Base-by-base conservation (phyloP, 1,140 invertebrate species). In the Tetragnatha versicolor region DNA sequence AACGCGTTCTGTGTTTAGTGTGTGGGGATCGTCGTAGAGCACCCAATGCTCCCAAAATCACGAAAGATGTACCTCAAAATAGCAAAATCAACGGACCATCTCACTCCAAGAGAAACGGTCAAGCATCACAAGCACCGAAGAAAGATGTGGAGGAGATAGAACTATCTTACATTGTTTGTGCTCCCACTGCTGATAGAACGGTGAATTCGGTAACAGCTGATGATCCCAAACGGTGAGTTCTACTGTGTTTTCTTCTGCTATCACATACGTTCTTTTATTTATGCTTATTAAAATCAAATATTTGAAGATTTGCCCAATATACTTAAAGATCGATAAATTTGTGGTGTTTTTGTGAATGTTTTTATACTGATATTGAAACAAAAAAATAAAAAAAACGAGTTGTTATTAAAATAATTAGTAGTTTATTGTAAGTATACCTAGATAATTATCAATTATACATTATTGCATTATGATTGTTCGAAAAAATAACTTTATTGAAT, bases 1-100 rank as follows among this genome's bases (percentile, higher is more conserved):
- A 94, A 85, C 90, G 89, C 85, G 85, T 89, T 79, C 90, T 89
- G 86, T 96, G 94, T 87, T 89, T 91, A 86, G 91, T 91, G 88
- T 95, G 93, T 88, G 92, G 91, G 45, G 61, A 72, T 51, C 49
- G 51, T 25, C 75, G 77, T 45, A 60, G 79, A 69, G 51, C 51
- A 10, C 14, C 29, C 3, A 53, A 7, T 14, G 42, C 37, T 33
- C 66, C 66, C 12, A 65, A 73, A 53, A 7, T 73, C 22, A 42
- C 60, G 33, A 45, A 33, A 33, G 51, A 73, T 45, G 60, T 58
- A 60, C 53, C 69, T 12, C 53, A 55, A 60, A 51, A 39, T 37
- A 61, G 58, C 39, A 63, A 55, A 55, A 39, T 55, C 51, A 76
- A 76, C 31, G 53, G 22, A 42, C 35, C 76, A 31, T 69, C 65